Evolutionary conservation across 2,888 invertebrate genomes (phyloP).

Genomic region (Drosophila glabriapex): DNA sequence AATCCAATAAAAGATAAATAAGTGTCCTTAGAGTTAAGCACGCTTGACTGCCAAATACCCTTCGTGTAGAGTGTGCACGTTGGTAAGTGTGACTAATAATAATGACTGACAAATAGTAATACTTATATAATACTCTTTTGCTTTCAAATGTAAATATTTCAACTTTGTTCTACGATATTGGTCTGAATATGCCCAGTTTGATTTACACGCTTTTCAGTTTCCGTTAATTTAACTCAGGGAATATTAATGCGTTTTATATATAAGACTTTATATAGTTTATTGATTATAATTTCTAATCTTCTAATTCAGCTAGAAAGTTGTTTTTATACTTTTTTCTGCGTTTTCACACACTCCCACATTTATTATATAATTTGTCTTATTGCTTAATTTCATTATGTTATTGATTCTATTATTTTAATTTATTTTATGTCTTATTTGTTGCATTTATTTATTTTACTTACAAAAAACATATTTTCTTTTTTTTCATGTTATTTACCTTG

Average conservation of each 20-base stretch:
- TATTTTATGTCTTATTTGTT: background rate
- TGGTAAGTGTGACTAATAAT: background rate
- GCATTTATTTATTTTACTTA: background rate
- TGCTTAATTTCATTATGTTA: background rate
- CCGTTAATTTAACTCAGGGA: background rate
- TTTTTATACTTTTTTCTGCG: fast-evolving
- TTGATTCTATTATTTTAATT: background rate
- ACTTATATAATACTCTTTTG: background rate
- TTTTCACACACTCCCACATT: background rate
- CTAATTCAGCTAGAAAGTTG: background rate
- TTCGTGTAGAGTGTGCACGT: background rate
- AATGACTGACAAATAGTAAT: background rate
- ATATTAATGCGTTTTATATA: fast-evolving
- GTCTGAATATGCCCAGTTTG: background rate
- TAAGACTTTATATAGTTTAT: background rate
- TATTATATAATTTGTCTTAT: background rate
- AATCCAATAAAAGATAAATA: slow-evolving; percentile 60
- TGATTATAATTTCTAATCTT: background rate
- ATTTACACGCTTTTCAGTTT: background rate
- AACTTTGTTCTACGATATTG: no score
- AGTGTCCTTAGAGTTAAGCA: background rate
- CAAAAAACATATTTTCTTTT: no score
- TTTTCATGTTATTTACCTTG: background rate
- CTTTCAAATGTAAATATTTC: background rate
- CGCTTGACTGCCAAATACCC: slow-evolving; percentile 1